Evolutionary conservation across 2,113 vertebrate species (phyloP), one percentile per base, ranked within the genome.

Genomic region (Cololabis saira): DNA sequence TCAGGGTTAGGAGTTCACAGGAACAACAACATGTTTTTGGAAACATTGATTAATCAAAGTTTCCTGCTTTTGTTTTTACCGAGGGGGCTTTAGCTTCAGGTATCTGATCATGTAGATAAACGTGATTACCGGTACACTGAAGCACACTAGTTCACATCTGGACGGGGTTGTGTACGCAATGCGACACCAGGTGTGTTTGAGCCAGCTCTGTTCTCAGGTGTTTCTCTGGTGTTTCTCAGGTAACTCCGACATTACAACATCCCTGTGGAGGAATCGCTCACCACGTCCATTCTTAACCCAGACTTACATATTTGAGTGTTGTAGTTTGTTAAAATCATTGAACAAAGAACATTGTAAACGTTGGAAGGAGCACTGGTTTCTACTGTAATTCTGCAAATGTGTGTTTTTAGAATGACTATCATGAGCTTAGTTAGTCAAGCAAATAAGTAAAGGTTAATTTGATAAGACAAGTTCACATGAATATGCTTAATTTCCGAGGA

Each of bases 151-250:
- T n/a, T n/a, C n/a, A n/a, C n/a, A n/a, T n/a, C n/a, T n/a, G n/a
- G n/a, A n/a, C n/a, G n/a, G n/a, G n/a, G n/a, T 61, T 64, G 7
- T 53, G 40, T 27, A 52, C 87, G 82, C 87, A 83, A 45, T 87
- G 87, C 87, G 82, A 81, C 84, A 85, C 33, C 12, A 43, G 6
- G 11, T 51, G 24, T 33, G 8, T 10, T 30, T 18, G 2, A 18
- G 27, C 3, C 17, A 6, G 12, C 12, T 17, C 19, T n/a, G n/a
- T n/a, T n/a, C n/a, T n/a, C n/a, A n/a, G n/a, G n/a, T n/a, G n/a
- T n/a, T n/a, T n/a, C n/a, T n/a, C n/a, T n/a, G n/a, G 6, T 37
- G 16, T 55, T 53, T 5, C 43, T 53, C 4, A 30, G 10, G 33
- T 37, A 12, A 44, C 3, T 17, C 3, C 17, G 17, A 4, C 5